phyloP scores from a whole-genome alignment of 2,888 invertebrate genomes.

The Acanthosepion esculentum region DNA sequence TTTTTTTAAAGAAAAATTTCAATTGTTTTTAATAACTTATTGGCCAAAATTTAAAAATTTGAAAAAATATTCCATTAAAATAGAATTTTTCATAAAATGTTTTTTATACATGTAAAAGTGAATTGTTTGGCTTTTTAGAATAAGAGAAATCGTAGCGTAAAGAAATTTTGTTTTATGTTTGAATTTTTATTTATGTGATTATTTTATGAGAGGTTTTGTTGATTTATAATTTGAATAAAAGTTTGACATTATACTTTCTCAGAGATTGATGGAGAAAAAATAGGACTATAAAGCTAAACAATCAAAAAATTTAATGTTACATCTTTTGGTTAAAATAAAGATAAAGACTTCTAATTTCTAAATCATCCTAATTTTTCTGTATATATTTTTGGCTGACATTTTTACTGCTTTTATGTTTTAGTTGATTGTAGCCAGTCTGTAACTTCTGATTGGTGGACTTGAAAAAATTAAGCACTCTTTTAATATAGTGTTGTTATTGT shows the following conservation, averaged over 20 bases:
- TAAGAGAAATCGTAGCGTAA: not conserved
- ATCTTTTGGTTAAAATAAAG: not conserved
- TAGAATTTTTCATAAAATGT: no score
- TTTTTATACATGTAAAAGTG: not conserved
- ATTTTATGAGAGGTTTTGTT: not conserved
- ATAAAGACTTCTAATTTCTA: not conserved
- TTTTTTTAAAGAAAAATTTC: no score
- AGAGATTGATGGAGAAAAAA: not conserved
- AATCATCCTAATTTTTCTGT: not conserved
- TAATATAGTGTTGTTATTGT: not conserved
- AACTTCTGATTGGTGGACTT: not conserved
- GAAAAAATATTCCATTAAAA: no score
- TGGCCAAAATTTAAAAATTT: no score
- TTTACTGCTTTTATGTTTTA: not conserved
- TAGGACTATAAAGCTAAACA: not conserved
- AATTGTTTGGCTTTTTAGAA: not conserved
- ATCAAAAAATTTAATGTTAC: not conserved
- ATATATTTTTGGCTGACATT: not conserved
- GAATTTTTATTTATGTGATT: not conserved
- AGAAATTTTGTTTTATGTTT: not conserved
- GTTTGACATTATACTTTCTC: not conserved
- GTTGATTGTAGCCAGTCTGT: not conserved
- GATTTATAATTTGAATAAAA: not conserved
- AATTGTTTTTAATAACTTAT: no score
- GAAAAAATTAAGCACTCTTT: not conserved